phyloP scores from a whole-genome alignment of 2,113 vertebrate species.

The Damaliscus lunatus region DNA sequence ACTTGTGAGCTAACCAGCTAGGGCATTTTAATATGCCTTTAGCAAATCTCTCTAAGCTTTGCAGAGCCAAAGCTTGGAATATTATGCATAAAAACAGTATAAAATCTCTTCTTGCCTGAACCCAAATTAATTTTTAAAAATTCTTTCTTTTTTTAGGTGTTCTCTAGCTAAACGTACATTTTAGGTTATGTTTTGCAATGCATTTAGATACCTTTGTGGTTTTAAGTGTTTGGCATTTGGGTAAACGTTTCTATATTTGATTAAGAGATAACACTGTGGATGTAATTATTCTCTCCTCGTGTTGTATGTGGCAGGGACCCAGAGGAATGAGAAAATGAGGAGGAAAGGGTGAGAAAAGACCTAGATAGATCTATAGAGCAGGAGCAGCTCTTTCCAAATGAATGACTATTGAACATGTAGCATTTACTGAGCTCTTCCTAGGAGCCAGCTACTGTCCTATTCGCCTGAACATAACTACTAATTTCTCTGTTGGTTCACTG shows the following conservation, averaged over 20 bases:
- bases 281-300: not conserved
- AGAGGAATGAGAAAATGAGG: not conserved
- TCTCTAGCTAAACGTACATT: not conserved
- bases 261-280: not conserved
- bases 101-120: not conserved
- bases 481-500: not conserved
- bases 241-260: not conserved
- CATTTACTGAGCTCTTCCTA: not conserved
- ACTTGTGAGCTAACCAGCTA: constrained; percentile 35
- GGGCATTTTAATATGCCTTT: constrained; percentile 27
- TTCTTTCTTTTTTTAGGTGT: not conserved
- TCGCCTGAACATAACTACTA: not conserved
- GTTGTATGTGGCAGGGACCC: not conserved
- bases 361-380: not conserved
- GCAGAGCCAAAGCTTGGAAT: constrained; percentile 25
- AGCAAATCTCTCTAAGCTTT: constrained; percentile 9
- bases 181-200: constrained; percentile 10
- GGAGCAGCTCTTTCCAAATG: not conserved
- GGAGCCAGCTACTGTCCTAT: not conserved
- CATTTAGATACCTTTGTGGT: not conserved
- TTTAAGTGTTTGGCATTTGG: not conserved
- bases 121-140: not conserved
- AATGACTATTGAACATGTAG: not conserved
- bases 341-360: not conserved
- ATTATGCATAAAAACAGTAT: not conserved